Evolutionary conservation across 1,140 invertebrate species (phyloP).

Genomic region (Proales similis): DNA sequence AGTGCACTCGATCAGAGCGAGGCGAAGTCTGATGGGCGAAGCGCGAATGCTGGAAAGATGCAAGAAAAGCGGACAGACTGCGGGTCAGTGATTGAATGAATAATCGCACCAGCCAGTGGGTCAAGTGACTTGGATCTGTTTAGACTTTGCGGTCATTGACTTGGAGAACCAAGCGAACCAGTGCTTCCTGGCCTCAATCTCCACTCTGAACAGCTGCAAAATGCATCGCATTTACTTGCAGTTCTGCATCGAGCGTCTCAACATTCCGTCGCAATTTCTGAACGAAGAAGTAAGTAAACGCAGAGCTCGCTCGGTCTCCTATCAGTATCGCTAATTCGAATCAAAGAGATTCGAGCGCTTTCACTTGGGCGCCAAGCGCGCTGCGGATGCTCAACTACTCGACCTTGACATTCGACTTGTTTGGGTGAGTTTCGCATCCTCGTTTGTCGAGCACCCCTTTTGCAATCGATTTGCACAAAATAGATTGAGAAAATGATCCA

Average conservation of each 20-base stretch:
- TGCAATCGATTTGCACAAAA: too few relatives aligned
- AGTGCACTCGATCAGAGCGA: slow-evolving; percentile 3
- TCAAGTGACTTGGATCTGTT: not conserved
- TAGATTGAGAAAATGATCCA: slow-evolving; percentile 24
- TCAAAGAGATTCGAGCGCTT: slow-evolving; percentile 27
- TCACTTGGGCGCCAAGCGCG: too few relatives aligned
- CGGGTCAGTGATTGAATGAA: not conserved
- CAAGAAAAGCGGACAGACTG: slow-evolving; percentile 14
- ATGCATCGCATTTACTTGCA: slow-evolving; percentile 26
- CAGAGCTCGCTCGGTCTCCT: not conserved
- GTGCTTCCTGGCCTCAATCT: slow-evolving; percentile 1
- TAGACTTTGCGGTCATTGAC: slow-evolving; percentile 28
- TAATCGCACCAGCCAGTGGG: not conserved
- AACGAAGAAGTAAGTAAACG: slow-evolving; percentile 22
- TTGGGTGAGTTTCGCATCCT: too few relatives aligned
- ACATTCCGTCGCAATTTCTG: slow-evolving; percentile 19
- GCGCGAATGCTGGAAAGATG: slow-evolving; percentile 19
- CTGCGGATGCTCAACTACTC: too few relatives aligned
- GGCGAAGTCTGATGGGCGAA: slow-evolving; percentile 20
- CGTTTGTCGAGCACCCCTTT: too few relatives aligned
- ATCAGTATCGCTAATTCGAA: not conserved
- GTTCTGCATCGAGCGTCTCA: slow-evolving; percentile 16
- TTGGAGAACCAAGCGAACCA: slow-evolving; percentile 23
- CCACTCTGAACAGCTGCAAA: not conserved
- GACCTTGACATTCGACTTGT: too few relatives aligned